Evolutionary conservation across 2,888 invertebrate genomes (phyloP), one percentile per base, ranked within the genome.

Genomic region (Zeuzera pyrina): DNA sequence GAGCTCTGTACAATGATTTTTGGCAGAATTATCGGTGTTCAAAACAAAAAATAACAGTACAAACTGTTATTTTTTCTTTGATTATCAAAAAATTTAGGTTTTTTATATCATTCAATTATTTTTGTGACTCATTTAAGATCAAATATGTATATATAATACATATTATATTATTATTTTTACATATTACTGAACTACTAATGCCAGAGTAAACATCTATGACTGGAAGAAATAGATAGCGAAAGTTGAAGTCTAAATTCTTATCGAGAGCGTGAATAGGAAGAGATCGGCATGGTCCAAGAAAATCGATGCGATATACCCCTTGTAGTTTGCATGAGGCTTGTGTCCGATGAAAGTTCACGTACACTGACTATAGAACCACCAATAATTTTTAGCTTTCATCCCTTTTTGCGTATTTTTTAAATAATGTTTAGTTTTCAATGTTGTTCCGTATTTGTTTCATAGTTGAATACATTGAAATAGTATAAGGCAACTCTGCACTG

Each of bases 241-340:
- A 43, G 52, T 52, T 56, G 59, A 55, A 63, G 63, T 63, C 63
- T 62, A 63, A 63, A 62, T 52, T 57, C 45, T 50, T 43, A 47
- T 52, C 55, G 56, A 55, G 53, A 51, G 50, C 52, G 57, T 52
- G 55, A 58, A n/a, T 59, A 53, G 62, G 71, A 68, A 70, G 72
- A 72, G 68, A 78, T 78, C 74, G 76, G 68, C 64, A 66, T 63
- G 65, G 78, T 77, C 74, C 77, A 70, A 78, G 76, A 74, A 79
- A 79, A 81, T 81, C 81, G 74, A 79, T 81, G 64, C 52, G 56
- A 45, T 57, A 68, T 62, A 76, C 77, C 77, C 77, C 73, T 71
- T 71, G 76, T 79, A 79, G 79, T 81, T 81, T 81, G 81, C 81
- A 81, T 81, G 77, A 67, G 51, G 58, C 61, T 49, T 49, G 54